Percentiles rank a stretch among this genome's conserved stretches.
Evolutionary conservation across 2,113 vertebrate genomes (phyloP).

Genomic region (Catharus minimus): DNA sequence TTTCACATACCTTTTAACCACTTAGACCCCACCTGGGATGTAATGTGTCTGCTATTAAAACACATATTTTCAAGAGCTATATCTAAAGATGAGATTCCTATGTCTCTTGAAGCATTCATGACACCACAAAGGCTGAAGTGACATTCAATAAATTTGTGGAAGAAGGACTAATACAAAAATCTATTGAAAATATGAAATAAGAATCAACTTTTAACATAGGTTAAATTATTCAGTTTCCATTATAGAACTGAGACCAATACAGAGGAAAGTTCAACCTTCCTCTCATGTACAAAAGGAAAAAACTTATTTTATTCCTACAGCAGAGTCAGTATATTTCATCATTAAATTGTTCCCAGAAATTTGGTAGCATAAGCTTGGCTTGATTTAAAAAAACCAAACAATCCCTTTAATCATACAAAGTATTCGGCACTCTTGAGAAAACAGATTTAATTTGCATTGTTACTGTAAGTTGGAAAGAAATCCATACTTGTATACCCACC

Average conservation of each 20-base stretch:
- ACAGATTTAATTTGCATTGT: background rate
- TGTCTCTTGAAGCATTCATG: background rate
- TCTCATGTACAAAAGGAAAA: background rate
- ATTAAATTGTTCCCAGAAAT: background rate
- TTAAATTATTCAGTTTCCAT: background rate
- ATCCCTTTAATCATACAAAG: background rate
- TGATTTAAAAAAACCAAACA: background rate
- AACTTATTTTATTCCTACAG: background rate
- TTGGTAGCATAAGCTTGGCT: background rate
- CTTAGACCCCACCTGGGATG: background rate
- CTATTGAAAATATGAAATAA: background rate
- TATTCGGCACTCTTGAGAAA: background rate
- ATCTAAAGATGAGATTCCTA: background rate
- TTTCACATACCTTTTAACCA: background rate
- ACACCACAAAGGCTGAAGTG: background rate
- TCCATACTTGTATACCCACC: conserved; percentile 70
- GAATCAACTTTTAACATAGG: background rate
- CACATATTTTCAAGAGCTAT: background rate
- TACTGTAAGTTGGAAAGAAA: background rate
- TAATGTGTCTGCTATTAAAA: background rate
- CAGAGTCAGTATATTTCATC: background rate
- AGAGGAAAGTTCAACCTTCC: background rate
- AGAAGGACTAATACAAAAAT: background rate
- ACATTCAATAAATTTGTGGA: background rate
- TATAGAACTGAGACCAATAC: background rate